phyloP scores from a whole-genome alignment of 2,797 vertebrate species.

The Triplophysa bombifrons region DNA sequence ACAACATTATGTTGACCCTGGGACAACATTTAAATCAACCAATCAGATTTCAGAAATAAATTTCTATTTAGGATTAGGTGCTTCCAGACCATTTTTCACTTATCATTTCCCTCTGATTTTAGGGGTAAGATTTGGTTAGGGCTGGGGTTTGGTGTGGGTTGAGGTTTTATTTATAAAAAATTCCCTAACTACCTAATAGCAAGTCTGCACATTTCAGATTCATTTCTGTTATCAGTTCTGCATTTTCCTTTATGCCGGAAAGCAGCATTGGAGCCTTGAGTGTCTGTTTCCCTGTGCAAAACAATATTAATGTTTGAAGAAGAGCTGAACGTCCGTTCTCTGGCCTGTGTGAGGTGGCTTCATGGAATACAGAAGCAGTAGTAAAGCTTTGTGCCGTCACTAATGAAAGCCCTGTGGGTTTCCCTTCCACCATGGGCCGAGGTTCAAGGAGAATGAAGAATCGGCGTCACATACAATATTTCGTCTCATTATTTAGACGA shows the following conservation, averaged over 20 bases:
- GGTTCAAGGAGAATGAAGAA: slow-evolving; percentile 12
- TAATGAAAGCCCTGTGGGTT: slow-evolving; percentile 31
- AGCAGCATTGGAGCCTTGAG: not conserved
- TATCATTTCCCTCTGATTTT: too few species aligned
- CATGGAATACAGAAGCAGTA: slow-evolving; percentile 24
- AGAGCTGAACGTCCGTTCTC: slow-evolving; percentile 1
- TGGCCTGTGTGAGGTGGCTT: not conserved
- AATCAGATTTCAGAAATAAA: too few species aligned
- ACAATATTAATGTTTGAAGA: slow-evolving; percentile 27
- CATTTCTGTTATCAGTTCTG: not conserved
- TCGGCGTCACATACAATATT: slow-evolving; percentile 17
- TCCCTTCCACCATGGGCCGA: slow-evolving; percentile 1
- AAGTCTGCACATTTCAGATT: not conserved
- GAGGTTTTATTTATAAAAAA: too few species aligned
- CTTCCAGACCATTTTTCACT: too few species aligned
- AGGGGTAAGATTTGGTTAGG: too few species aligned
- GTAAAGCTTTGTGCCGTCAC: slow-evolving; percentile 14
- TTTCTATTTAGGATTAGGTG: too few species aligned
- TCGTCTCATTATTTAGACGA: slow-evolving; percentile 28
- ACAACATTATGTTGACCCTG: too few species aligned
- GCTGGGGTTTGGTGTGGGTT: too few species aligned
- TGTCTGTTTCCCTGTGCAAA: slow-evolving; percentile 16
- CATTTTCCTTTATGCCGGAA: slow-evolving; percentile 1
- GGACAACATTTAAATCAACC: too few species aligned
- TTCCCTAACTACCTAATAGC: not conserved